Percentiles rank a stretch among this genome's conserved stretches.
Evolutionary conservation across 2,113 vertebrate genomes (phyloP).

Genomic region (Percopsis transmontana): DNA sequence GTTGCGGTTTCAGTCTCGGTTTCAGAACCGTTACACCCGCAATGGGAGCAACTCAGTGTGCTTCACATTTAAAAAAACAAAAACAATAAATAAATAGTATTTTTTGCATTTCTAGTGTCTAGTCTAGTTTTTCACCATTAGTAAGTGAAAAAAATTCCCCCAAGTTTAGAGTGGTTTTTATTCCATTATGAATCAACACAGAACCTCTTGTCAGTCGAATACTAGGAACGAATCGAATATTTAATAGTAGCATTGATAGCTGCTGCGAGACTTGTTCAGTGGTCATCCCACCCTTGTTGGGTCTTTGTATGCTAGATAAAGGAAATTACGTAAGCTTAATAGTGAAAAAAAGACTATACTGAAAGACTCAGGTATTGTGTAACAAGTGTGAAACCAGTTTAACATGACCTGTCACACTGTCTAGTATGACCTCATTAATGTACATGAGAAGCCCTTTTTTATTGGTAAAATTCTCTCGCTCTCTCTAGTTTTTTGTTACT

Average conservation of each 20-base stretch:
- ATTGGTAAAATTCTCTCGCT: no score
- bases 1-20: no score
- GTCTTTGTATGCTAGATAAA: slow-evolving; percentile 23
- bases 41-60: no score
- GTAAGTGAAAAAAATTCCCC: no score
- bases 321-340: slow-evolving; percentile 26
- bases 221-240: not conserved
- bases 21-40: no score
- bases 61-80: no score
- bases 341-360: slow-evolving; percentile 1
- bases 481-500: no score
- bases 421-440: not conserved
- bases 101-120: no score
- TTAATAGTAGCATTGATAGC: no score
- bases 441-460: not conserved
- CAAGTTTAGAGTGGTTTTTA: no score
- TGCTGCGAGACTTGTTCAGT: slow-evolving; percentile 43
- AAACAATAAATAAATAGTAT: no score
- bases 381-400: slow-evolving; percentile 1
- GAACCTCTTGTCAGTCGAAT: not conserved
- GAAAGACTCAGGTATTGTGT: slow-evolving; percentile 39
- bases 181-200: not conserved
- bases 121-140: no score
- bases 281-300: not conserved
- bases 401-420: slow-evolving; percentile 3